These are phyloP conservation scores for Venturia canescens DNA, from an alignment of 1,140 invertebrate genomes.

Conservation along the genomic window DNA sequence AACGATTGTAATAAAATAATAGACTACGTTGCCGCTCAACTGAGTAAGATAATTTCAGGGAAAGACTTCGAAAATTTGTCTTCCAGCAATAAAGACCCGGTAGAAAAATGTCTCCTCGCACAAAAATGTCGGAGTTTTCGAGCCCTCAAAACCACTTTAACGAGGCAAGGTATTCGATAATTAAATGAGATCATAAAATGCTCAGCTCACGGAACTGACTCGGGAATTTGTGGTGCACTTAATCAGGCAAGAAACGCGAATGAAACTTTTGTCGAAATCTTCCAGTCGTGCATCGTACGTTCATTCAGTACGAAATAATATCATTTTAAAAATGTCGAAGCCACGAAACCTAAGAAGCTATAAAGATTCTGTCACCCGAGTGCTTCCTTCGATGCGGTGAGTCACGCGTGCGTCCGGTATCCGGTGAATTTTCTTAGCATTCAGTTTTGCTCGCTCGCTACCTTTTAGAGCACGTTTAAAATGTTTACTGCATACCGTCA, in stretches of 20 bases:
- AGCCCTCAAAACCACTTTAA: no score
- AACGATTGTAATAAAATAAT: no score
- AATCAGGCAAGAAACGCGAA: background rate
- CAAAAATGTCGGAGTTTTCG: no score
- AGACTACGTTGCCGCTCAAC: no score
- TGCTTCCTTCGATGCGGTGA: conserved; percentile 46
- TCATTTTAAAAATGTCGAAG: background rate
- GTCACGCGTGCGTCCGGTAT: conserved; percentile 47
- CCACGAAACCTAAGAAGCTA: conserved; percentile 9
- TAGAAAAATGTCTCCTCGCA: no score
- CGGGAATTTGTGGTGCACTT: background rate
- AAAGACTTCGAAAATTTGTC: no score
- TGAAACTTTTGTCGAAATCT: background rate
- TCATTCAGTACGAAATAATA: background rate
- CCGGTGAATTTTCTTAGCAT: conserved; percentile 34
- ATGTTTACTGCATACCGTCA: background rate
- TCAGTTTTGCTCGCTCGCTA: background rate
- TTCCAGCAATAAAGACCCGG: background rate
- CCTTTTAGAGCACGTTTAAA: conserved; percentile 36
- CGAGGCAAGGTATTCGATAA: no score
- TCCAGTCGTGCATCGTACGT: background rate
- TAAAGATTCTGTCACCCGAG: conserved; percentile 35
- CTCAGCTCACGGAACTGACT: background rate
- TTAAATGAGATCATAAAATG: no score
- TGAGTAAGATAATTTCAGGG: no score